Base-by-base conservation (phyloP, 2,797 vertebrate species). In the Hyperoplus immaculatus region DNA sequence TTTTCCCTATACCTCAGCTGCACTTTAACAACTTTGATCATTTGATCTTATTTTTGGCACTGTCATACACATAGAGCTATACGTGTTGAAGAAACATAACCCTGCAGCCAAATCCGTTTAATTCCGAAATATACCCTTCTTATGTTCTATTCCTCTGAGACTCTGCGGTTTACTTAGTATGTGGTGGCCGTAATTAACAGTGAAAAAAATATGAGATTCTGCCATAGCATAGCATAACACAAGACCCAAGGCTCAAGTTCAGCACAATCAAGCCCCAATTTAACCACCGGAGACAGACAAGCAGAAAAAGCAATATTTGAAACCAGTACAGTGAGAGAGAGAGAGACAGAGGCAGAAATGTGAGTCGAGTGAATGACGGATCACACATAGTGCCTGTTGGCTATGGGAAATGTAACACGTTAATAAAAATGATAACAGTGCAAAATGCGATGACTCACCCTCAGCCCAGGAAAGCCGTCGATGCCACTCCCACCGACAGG, bases 401-500 rank as follows among this genome's bases (percentile, higher is more conserved):
- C 36, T 18, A 43, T 49, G 5, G 51, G 7, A 77, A 78, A 77
- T 53, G 9, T 29, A 49, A 61, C 56, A 69, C 10, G 49, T n/a
- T 4, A 16, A 69, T 38, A 70, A 29, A 69, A 56, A 53, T 38
- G 1, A 57, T 29, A 58, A 72, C 3, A 58, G 2, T 62, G 29
- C 5, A 75, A 56, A 76, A 57, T 29, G 29, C 4, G 38, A 56
- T 58, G 88, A 97, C 97, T 98, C 88, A 99, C 98, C 94, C 96
- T 96, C 69, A 99, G 92, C 55, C 98, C 98, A 77, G 97, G 97
- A 93, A 99, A 99, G 65, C 98, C 98, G 39, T 92, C 80, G 69
- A 96, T 97, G 50, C 98, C 98, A 87, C 85, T 70, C 67, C 95
- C 96, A 88, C 98, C 98, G 89, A 96, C 92, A 84, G 94, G 89